A percentile compares a stretch with the other conserved stretches of the same genome.
Conservation (phyloP, 2,888 invertebrate genomes). For the Tenthredo notha region DNA sequence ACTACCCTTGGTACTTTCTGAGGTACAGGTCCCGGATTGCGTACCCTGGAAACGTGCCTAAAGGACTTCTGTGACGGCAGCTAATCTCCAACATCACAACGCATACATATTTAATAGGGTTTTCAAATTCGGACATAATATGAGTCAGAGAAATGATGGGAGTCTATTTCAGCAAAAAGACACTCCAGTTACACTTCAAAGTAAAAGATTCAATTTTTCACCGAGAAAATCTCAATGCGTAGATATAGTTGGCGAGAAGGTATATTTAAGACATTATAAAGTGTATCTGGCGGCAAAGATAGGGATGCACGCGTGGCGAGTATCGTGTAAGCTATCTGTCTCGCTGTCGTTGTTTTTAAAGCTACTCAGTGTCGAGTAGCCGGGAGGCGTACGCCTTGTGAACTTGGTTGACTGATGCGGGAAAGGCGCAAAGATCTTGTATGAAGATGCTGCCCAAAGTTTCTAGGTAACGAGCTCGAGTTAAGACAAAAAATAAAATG, state of each 20-base stretch:
- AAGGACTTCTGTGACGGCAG: too few species aligned
- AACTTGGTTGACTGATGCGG: slow-evolving; percentile 45
- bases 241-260: not conserved
- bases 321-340: slow-evolving; percentile 51
- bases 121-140: not conserved
- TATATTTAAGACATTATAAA: slow-evolving; percentile 35
- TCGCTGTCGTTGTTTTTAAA: slow-evolving; percentile 51
- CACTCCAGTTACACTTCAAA: not conserved
- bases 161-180: not conserved
- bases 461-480: slow-evolving; percentile 43
- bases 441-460: slow-evolving; percentile 1
- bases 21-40: too few species aligned
- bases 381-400: slow-evolving; percentile 37
- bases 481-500: slow-evolving; percentile 5
- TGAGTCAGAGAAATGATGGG: not conserved
- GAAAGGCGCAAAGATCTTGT: slow-evolving; percentile 36
- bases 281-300: slow-evolving; percentile 18
- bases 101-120: not conserved
- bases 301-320: slow-evolving; percentile 31
- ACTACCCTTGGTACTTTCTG: too few species aligned
- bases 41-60: too few species aligned
- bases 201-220: not conserved
- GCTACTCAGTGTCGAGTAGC: slow-evolving; percentile 30
- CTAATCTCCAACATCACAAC: not conserved
- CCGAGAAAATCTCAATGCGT: not conserved